These are phyloP conservation scores for Paramormyrops hopkinsi DNA, from an alignment of 2,797 vertebrate species.

Conservation along the genomic window DNA sequence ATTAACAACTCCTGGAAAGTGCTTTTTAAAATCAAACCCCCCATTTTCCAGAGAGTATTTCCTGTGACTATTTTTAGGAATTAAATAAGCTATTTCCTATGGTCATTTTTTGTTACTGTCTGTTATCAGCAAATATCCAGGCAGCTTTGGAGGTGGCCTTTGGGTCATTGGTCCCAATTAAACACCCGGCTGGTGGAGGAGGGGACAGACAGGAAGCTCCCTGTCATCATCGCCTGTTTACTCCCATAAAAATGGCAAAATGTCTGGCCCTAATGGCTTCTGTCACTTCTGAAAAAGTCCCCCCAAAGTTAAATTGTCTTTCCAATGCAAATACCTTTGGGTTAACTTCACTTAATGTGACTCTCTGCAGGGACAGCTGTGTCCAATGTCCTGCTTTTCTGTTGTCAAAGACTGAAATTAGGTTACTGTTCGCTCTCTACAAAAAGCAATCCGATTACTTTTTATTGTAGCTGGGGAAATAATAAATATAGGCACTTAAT, in stretches of 20 bases:
- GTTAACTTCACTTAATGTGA: conserved; percentile 24
- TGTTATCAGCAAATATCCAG: not conserved
- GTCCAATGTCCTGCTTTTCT: conserved; percentile 5
- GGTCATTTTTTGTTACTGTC: conserved; percentile 12
- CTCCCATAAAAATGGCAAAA: not conserved
- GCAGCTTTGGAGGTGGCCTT: not conserved
- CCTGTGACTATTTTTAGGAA: conserved; percentile 1
- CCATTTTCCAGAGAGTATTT: not conserved
- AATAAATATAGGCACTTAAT: conserved; percentile 1
- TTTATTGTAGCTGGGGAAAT: not conserved
- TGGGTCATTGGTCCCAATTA: conserved; percentile 11
- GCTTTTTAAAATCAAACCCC: conserved; percentile 15
- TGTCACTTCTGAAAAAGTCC: conserved; percentile 25
- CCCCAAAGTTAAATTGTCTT: conserved; percentile 24
- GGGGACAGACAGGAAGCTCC: not conserved
- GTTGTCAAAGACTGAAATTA: not conserved
- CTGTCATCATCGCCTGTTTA: not conserved
- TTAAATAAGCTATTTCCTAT: not conserved
- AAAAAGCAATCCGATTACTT: conserved; percentile 17
- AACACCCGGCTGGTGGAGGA: not conserved
- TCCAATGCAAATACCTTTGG: conserved; percentile 18
- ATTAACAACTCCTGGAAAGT: conserved; percentile 7
- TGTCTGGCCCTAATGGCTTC: not conserved
- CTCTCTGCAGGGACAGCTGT: conserved; percentile 1
- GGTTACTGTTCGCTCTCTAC: not conserved